Conservation (phyloP, 1,140 invertebrate genomes). For the Atta colombica region DNA sequence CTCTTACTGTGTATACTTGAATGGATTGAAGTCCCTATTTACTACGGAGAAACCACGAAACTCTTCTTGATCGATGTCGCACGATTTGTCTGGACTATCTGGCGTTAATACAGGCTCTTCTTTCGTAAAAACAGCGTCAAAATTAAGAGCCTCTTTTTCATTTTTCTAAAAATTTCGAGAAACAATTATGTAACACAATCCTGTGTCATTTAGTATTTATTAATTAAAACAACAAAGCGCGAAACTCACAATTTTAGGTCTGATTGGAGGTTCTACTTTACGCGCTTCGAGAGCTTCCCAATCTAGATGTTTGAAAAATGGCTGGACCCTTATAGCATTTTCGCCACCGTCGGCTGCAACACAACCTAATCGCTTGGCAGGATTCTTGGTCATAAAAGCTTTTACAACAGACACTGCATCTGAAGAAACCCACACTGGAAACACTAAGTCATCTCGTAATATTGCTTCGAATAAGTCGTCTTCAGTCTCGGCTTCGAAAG, state of each 20-base stretch:
- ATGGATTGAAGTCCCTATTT: conserved; percentile 96
- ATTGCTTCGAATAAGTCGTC: conserved; percentile 99
- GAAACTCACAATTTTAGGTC: conserved; percentile 97
- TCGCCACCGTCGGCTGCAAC: conserved; percentile 92
- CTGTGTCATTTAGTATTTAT: not conserved
- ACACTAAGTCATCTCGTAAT: conserved; percentile 98
- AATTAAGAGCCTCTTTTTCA: conserved; percentile 98
- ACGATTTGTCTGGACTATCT: conserved; percentile 95
- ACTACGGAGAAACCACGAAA: conserved; percentile 99
- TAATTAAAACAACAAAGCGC: conserved; percentile 1
- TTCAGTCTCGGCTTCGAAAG: conserved; percentile 99
- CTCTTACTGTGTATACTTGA: conserved; percentile 86
- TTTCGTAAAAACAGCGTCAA: conserved; percentile 99
- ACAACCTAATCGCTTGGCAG: conserved; percentile 97
- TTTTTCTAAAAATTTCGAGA: conserved; percentile 93
- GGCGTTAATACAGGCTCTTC: conserved; percentile 99
- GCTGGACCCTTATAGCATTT: conserved; percentile 95
- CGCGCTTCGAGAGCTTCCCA: conserved; percentile 97
- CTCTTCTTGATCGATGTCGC: conserved; percentile 98
- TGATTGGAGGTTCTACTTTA: conserved; percentile 98
- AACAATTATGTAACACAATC: not conserved
- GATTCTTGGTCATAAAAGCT: conserved; percentile 99
- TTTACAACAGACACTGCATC: conserved; percentile 99
- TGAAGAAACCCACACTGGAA: conserved; percentile 98
- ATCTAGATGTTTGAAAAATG: conserved; percentile 98